Evolutionary conservation across 1,140 invertebrate species (phyloP).

Genomic region (fruit fly (Drosophila melanogaster)): DNA sequence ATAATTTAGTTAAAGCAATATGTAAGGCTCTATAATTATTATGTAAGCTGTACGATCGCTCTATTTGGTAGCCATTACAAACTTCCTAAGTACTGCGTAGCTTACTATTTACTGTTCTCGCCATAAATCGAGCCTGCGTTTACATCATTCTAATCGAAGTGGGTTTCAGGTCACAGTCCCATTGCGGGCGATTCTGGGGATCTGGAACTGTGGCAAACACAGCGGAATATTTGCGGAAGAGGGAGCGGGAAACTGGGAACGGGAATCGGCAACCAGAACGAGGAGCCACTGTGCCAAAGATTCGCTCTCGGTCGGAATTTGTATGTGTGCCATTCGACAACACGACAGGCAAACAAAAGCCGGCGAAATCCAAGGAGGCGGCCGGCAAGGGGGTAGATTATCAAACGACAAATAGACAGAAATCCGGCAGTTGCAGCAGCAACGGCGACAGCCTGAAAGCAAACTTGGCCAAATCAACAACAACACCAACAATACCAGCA

Average conservation of each 20-base stretch:
- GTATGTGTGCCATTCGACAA: constrained; percentile 32
- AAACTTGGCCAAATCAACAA: constrained; percentile 66
- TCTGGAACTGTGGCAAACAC: constrained; percentile 37
- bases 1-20: not conserved
- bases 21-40: too few relatives aligned
- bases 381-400: constrained; percentile 58
- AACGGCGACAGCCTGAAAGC: constrained; percentile 51
- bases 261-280: constrained; percentile 27
- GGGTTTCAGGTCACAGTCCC: constrained; percentile 37
- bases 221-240: constrained; percentile 48
- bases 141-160: constrained; percentile 45
- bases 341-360: constrained; percentile 35
- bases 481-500: constrained; percentile 27
- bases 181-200: constrained; percentile 18
- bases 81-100: not conserved
- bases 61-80: constrained; percentile 3
- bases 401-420: constrained; percentile 72
- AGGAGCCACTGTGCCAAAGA: constrained; percentile 58
- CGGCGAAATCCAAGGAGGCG: constrained; percentile 7
- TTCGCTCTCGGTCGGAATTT: constrained; percentile 18
- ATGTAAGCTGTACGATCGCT: not conserved
- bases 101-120: constrained; percentile 6
- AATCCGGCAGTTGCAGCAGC: constrained; percentile 59
- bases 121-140: constrained; percentile 25
- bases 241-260: constrained; percentile 11